These are phyloP conservation scores for Drosophila infuscata DNA, from an alignment of 2,888 invertebrate genomes.

Conservation along the genomic window DNA sequence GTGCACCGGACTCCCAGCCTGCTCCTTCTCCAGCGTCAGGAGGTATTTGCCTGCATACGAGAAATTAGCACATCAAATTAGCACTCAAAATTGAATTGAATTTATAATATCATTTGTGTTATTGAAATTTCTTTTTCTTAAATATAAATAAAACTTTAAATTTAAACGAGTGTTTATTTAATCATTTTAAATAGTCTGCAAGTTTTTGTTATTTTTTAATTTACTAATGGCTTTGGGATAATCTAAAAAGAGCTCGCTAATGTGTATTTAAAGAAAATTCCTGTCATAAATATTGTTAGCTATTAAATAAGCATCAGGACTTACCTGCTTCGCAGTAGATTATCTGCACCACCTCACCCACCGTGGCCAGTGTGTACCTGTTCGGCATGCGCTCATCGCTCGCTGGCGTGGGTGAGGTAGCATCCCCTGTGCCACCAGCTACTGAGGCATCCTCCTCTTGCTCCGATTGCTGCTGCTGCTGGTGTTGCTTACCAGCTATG, in stretches of 20 bases:
- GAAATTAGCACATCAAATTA: neutral
- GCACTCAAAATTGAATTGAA: neutral
- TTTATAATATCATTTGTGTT: too few relatives aligned
- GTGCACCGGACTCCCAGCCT: conserved; percentile 82
- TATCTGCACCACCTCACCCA: conserved; percentile 89
- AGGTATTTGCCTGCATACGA: conserved; percentile 77
- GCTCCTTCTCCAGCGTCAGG: conserved; percentile 83
- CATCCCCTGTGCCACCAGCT: conserved; percentile 28
- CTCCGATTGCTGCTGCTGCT: conserved; percentile 31
- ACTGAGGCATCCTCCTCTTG: conserved; percentile 36
- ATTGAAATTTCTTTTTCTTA: too few relatives aligned
- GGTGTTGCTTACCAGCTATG: conserved; percentile 72
- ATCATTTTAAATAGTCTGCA: neutral
- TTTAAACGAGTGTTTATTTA: too few relatives aligned
- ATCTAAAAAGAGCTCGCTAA: neutral
- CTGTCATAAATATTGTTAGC: neutral
- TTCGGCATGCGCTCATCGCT: conserved; percentile 72
- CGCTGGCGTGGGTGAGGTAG: conserved; percentile 31
- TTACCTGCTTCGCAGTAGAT: conserved; percentile 89
- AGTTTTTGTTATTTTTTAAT: neutral
- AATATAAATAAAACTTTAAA: neutral
- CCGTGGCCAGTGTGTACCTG: conserved; percentile 89
- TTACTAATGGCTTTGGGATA: too few relatives aligned
- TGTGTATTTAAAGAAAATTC: neutral
- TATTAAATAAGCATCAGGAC: neutral